Base-by-base conservation (phyloP, 35 echinoderm and acorn worm species). In the Hemicentrotus pulcherrimus region DNA sequence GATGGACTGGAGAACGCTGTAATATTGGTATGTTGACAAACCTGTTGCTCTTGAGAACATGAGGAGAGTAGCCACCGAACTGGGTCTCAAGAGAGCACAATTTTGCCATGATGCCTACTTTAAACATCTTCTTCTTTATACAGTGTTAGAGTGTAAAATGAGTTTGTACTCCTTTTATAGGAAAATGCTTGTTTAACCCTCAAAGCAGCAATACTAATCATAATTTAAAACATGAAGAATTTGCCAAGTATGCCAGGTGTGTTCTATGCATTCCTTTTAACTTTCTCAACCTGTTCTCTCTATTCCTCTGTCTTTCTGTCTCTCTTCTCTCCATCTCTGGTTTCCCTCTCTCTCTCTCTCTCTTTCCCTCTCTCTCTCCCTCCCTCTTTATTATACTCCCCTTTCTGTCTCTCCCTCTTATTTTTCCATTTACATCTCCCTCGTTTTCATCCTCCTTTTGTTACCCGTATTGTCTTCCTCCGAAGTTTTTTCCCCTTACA, bases 1-100 rank as follows among this genome's bases (percentile, higher is more conserved):
- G 94, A 9, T 95, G 94, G 94, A 95, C 85, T 31, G 94, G 94
- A 4, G 47, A 52, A 47, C 46, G 31, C 50, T 95, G 94, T 52
- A 86, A 95, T 45, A 94, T 94, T 24, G 94, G 94, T 94, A 88
- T 35, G 94, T 89, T 46, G 28, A 28, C 22, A n/a, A 78, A 78
- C 19, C 19, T 78, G 18, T 70, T 19, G 61, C 61, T 70, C 22
- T 22, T 78, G 10, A 55, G 11, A 55, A 55, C 10, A 55, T 55
- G 10, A 6, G 8, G 6, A 70, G 16, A 5, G 4, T 28, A 70
- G 1, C 61, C 48, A 24, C 2, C 28, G 5, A 71, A 71, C 61
- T 24, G 10, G 61, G 24, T 24, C 22, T 4, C 14, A 6, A 7
- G 28, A 78, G 0, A 78, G 5, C 28, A 78, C n/a, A 2, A 22